Conservation (phyloP, 1,140 invertebrate species). For the Ostrea edulis region DNA sequence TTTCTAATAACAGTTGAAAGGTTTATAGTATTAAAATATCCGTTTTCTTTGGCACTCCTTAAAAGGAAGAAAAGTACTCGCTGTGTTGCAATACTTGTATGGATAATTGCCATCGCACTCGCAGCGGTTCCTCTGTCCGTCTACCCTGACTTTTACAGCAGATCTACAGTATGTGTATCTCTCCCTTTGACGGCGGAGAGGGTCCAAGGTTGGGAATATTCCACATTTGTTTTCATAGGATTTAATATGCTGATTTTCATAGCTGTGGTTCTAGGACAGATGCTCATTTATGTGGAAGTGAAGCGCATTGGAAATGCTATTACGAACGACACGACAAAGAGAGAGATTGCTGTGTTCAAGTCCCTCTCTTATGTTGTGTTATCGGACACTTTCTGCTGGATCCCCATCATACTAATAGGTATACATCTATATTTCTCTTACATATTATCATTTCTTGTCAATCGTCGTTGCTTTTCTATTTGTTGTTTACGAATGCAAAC, state of each 20-base stretch:
- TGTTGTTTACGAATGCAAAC: neutral
- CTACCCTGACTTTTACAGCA: slow-evolving; percentile 55
- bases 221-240: slow-evolving; percentile 57
- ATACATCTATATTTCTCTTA: neutral
- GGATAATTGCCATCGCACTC: neutral
- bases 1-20: slow-evolving; percentile 70
- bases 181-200: slow-evolving; percentile 59
- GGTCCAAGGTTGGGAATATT: slow-evolving; percentile 57
- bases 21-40: slow-evolving; percentile 65
- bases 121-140: slow-evolving; percentile 43
- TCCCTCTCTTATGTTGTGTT: slow-evolving; percentile 55
- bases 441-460: neutral
- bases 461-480: neutral
- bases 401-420: slow-evolving; percentile 62
- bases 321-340: neutral
- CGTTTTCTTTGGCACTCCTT: slow-evolving; percentile 48
- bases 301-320: neutral
- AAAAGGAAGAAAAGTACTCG: neutral
- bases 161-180: slow-evolving; percentile 61
- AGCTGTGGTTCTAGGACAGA: slow-evolving; percentile 57
- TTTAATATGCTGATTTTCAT: slow-evolving; percentile 60
- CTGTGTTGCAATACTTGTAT: neutral
- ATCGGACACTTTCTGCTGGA: slow-evolving; percentile 63
- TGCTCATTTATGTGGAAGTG: slow-evolving; percentile 53
- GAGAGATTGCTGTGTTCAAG: slow-evolving; percentile 55